A percentile compares a stretch with the other conserved stretches of the same genome.
These are phyloP conservation scores for Momotus momota DNA, from an alignment of 2,797 vertebrate species.

Conservation along the genomic window DNA sequence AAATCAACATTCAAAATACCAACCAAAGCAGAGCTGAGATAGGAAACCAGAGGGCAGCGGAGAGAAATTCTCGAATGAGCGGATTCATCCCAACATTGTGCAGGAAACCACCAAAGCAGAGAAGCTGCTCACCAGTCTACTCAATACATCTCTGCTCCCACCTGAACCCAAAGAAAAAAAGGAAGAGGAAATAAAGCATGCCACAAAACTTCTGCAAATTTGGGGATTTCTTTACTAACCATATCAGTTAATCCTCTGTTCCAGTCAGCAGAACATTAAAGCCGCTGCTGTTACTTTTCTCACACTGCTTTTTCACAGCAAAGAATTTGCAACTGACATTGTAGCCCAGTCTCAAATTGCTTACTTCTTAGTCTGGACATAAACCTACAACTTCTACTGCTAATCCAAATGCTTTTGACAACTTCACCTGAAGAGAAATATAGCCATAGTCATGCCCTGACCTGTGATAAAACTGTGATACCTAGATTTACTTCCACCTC, in stretches of 20 bases:
- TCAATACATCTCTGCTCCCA: not conserved
- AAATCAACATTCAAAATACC: not conserved
- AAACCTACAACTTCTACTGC: not conserved
- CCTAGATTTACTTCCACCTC: not conserved
- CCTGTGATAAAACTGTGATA: not conserved
- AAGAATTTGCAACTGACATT: not conserved
- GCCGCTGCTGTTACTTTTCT: not conserved
- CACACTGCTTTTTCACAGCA: not conserved
- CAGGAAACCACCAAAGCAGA: not conserved
- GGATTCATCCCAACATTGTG: not conserved
- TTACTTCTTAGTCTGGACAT: not conserved
- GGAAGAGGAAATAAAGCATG: not conserved
- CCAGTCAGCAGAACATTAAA: not conserved
- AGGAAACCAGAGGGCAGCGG: slow-evolving; percentile 9
- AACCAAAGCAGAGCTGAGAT: not conserved
- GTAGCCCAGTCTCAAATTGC: not conserved
- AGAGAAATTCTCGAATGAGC: not conserved
- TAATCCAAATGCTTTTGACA: not conserved
- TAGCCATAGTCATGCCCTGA: not conserved
- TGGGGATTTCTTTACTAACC: not conserved
- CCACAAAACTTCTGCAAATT: not conserved
- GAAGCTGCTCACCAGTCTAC: not conserved
- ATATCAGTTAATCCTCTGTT: not conserved
- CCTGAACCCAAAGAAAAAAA: not conserved
- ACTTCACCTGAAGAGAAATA: not conserved